Evolutionary conservation across 2,797 vertebrate species (phyloP).

Genomic region (Tokudaia muenninki): DNA sequence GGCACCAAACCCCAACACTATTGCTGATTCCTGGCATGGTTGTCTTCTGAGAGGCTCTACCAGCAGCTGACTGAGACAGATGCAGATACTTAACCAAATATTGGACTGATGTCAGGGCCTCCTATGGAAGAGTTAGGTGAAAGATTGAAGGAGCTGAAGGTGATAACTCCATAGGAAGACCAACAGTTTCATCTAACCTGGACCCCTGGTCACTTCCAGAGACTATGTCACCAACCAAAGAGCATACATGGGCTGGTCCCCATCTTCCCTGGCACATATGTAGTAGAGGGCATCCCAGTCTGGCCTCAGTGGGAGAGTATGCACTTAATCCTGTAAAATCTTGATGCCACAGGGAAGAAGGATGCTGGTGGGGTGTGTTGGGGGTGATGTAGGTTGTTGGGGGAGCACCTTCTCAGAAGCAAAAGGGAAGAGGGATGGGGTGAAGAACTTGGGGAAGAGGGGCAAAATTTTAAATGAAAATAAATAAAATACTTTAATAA

Average conservation of each 20-base stretch:
- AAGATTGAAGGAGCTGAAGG: background rate
- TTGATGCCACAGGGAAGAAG: background rate
- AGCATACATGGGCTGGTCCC: background rate
- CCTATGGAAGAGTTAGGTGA: background rate
- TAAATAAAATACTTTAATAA: background rate
- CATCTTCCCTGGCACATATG: background rate
- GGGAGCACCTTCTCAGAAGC: too few relatives aligned
- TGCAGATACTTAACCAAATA: background rate
- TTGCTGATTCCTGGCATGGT: too few relatives aligned
- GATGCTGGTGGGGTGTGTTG: background rate
- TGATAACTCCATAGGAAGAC: background rate
- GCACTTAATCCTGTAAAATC: background rate
- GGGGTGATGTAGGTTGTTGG: too few relatives aligned
- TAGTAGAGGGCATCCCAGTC: background rate
- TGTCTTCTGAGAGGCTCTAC: background rate
- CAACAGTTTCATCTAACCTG: background rate
- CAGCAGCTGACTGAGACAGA: background rate
- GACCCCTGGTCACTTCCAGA: background rate
- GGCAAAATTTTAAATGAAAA: background rate
- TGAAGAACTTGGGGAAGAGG: background rate
- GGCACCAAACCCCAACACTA: too few relatives aligned
- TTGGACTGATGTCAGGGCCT: background rate
- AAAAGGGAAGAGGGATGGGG: too few relatives aligned
- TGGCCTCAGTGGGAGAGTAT: background rate
- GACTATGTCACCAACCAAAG: background rate